Conservation (phyloP, 2,113 vertebrate genomes). For the Pycnonotus jocosus region DNA sequence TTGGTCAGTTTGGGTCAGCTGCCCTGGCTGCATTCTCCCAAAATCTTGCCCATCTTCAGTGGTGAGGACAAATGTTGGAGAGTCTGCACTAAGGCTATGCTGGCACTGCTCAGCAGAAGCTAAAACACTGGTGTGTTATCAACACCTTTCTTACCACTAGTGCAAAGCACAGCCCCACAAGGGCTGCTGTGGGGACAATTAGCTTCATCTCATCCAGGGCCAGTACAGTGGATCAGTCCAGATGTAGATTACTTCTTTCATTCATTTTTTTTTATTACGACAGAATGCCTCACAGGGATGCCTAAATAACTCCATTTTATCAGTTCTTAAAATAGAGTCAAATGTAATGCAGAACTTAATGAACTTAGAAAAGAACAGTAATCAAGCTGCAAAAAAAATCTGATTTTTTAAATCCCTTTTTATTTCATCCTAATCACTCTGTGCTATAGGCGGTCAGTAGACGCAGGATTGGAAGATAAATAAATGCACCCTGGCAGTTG, state of each 20-base stretch:
- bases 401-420: not conserved
- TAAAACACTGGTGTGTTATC: not conserved
- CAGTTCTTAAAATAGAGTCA: not conserved
- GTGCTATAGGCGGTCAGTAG: conserved; percentile 37
- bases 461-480: conserved; percentile 40
- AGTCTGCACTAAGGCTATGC: not conserved
- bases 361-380: conserved; percentile 3
- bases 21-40: not conserved
- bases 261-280: not conserved
- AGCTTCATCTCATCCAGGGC: not conserved
- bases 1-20: not conserved
- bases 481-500: conserved; percentile 64
- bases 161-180: not conserved
- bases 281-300: not conserved
- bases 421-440: conserved; percentile 55
- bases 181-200: not conserved
- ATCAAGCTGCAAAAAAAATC: not conserved
- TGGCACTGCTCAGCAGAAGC: not conserved
- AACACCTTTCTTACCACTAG: not conserved
- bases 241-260: not conserved
- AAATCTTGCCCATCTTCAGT: not conserved
- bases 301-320: not conserved
- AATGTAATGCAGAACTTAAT: not conserved
- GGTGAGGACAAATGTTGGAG: not conserved
- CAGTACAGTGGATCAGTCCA: not conserved